Base-by-base conservation (phyloP, 1,140 invertebrate species). In the Leptinotarsa defecta region DNA sequence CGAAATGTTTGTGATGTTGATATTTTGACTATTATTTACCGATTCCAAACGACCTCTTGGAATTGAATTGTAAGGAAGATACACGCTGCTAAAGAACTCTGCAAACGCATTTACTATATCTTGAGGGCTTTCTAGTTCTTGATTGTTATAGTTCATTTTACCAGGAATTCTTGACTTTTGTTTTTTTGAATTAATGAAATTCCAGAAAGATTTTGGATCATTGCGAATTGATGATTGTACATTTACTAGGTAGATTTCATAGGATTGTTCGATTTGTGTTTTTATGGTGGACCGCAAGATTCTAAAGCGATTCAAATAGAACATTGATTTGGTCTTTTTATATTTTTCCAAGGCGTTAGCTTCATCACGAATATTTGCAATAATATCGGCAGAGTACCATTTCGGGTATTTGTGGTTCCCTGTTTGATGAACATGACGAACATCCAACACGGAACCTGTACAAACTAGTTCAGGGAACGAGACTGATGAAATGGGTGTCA, bases 101-200 rank as follows among this genome's bases (percentile, higher is more conserved):
- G 62, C 5, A 64, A 64, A 64, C 19, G 62, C 62, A 64, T 64
- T 64, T 64, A 64, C 62, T 64, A 11, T 64, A 24, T 64, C 62
- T 64, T 8, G 62, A 64, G 62, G 62, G 62, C 62, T 64, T 19
- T 64, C 62, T 64, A 64, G 62, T 64, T 64, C 62, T 64, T 64
- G 62, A 64, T 64, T 64, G 19, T 64, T 19, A 19, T 64, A 64
- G 4, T 64, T 19, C 62, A 64, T 64, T 64, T 6, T 64, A 64
- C 62, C 62, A 64, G 19, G 6, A 64, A 6, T 64, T 64, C 62
- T 64, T 64, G 62, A 64, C 22, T 64, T 64, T 13, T 64, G 62
- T 22, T 19, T 64, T 64, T 64, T 64, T 64, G 13, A 24, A 64
- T 20, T 13, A 20, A 64, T 20, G n/a, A 17, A 20, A 64, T 20